Base-by-base conservation (phyloP, 2,113 vertebrate species). In the Oceanodroma tethys region DNA sequence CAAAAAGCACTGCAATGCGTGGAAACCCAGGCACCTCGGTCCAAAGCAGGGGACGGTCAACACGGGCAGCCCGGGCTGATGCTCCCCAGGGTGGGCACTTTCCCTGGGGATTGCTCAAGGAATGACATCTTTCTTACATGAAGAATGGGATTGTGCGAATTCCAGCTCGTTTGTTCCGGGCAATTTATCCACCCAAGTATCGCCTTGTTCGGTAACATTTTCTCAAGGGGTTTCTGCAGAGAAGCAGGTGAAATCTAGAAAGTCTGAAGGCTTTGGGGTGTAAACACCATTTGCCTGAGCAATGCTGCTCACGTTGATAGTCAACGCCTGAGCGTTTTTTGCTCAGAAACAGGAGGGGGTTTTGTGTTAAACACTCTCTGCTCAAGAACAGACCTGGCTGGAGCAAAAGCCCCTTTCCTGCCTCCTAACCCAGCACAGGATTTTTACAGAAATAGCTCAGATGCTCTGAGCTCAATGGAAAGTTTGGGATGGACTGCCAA, bases 191-290 rank as follows among this genome's bases (percentile, higher is more conserved):
- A 95, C 84, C 89, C 94, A 87, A 87, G 90, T 91, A 94, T 76
- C 83, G 90, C 96, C 93, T 82, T 74, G 93, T 72, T 93, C 68
- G 1, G 79, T 80, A 96, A 91, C 68, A 73, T 96, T 95, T 96
- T 90, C 95, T 96, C 96, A 82, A 93, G 91, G 93, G 97, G 74
- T 32, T 95, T 87, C 81, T 94, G 86, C 94, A 88, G 93, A 94
- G 87, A 94, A 89, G 87, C 94, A 96, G 93, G 97, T 96, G 95
- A 96, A 94, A 95, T 88, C 89, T 71, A 93, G 87, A 83, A 95
- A 82, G 78, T 95, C 93, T 95, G 85, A 95, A 97, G 89, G 91
- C 94, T 97, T 91, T 11, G 0, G 84, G 94, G 91, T 96, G 93
- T 96, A 97, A 96, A 95, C 81, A 85, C 70, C 81, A 80, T 93